phyloP scores from a whole-genome alignment of 2,888 invertebrate species.

The Ophion ventricosus region DNA sequence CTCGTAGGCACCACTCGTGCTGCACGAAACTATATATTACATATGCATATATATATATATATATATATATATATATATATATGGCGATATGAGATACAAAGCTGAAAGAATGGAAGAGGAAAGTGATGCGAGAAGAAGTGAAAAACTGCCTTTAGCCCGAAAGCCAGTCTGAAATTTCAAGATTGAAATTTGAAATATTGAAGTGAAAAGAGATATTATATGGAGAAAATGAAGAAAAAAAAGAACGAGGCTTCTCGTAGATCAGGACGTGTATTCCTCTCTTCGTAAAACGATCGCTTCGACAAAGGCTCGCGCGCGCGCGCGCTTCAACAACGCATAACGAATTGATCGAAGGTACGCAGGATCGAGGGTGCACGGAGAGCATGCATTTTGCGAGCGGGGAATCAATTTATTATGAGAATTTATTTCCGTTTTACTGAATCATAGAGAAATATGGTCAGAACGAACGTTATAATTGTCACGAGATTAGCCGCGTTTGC shows the following conservation, averaged over 20 bases:
- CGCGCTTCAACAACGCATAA: no score
- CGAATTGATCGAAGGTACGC: no score
- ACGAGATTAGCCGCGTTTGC: background rate
- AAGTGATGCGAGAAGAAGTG: constrained; percentile 47
- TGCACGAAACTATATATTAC: constrained; percentile 74
- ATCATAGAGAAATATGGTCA: no score
- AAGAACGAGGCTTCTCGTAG: constrained; percentile 1
- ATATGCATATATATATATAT: constrained; percentile 73
- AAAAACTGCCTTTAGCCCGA: constrained; percentile 52
- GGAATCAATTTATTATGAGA: no score
- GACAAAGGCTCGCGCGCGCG: no score
- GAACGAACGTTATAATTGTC: no score
- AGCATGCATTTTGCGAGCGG: no score
- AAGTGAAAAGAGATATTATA: constrained; percentile 68
- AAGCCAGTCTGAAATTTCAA: constrained; percentile 69
- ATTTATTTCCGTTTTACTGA: no score
- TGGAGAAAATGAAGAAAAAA: background rate
- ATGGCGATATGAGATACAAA: constrained; percentile 16
- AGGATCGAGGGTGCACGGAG: no score
- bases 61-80: constrained; percentile 62
- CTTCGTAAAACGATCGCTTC: no score
- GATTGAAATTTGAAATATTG: constrained; percentile 77
- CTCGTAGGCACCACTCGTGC: constrained; percentile 38
- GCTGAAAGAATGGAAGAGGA: constrained; percentile 36
- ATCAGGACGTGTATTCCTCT: no score